These are phyloP conservation scores for Ceriagrion tenellum DNA, from an alignment of 2,888 invertebrate species.

Conservation along the genomic window DNA sequence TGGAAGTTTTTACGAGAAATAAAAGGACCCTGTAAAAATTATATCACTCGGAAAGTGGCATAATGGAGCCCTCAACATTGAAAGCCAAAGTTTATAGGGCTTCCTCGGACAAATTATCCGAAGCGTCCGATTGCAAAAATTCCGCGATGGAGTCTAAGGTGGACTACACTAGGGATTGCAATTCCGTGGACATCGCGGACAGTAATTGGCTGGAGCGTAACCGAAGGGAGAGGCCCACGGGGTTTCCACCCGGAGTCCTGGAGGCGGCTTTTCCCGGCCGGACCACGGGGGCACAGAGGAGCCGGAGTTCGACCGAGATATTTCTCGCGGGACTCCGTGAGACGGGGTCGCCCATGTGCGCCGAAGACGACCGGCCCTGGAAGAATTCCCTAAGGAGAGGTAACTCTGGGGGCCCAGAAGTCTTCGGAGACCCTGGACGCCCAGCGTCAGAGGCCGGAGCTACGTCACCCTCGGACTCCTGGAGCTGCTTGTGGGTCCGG, in stretches of 20 bases:
- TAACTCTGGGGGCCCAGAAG: not conserved
- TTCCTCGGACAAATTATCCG: not conserved
- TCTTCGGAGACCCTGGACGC: not conserved
- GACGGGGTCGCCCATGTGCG: not conserved
- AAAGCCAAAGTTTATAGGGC: not conserved
- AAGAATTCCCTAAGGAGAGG: not conserved
- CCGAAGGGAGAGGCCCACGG: constrained; percentile 13
- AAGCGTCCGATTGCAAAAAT: not conserved
- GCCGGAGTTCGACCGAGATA: constrained; percentile 41
- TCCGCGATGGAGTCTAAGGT: not conserved
- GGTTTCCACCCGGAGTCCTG: constrained; percentile 28
- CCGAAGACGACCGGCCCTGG: not conserved
- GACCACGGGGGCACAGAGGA: not conserved
- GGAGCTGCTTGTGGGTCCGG: constrained; percentile 34
- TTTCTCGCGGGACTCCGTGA: constrained; percentile 16
- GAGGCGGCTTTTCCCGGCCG: constrained; percentile 26
- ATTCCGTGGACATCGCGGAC: constrained; percentile 22
- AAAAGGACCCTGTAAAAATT: not conserved
- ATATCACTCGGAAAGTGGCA: not conserved
- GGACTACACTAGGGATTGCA: constrained; percentile 20
- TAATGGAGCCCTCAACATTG: not conserved
- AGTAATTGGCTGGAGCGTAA: constrained; percentile 38
- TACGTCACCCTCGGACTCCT: constrained; percentile 23
- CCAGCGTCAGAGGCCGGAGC: not conserved
- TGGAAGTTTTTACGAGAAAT: not conserved